Evolutionary conservation across 2,888 invertebrate species (phyloP), one percentile per base, ranked within the genome.

Genomic region (Lycophotia porphyrea): DNA sequence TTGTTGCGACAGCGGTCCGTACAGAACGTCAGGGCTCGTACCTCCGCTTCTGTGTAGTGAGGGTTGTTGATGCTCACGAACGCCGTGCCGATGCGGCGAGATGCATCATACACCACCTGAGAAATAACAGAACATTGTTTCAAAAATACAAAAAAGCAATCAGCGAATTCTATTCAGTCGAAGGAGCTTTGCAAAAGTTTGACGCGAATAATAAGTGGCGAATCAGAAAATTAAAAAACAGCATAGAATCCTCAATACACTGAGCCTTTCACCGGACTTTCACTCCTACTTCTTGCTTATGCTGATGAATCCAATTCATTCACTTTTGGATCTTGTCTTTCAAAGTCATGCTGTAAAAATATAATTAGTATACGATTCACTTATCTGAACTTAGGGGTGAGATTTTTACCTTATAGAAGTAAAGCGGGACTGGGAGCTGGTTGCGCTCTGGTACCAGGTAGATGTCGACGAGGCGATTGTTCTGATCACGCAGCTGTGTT

Each of bases 31-130:
- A 95, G 89, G 3, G 90, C 90, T 8, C 92, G 93, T 0, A 92
- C 95, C 72, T 96, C 96, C 0, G 89, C 92, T 39, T 90, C 82
- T 0, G 94, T 93, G 88, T 96, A 95, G 92, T 97, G 94, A 0
- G 97, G 97, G 88, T 98, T 97, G 93, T 98, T 98, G 75, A 97
- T 96, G 63, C 97, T 97, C 18, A 98, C 88, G 85, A 97, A 97
- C 2, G 97, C 97, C 0, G 97, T 95, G 1, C 97, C 97, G 5
- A 95, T 90, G 8, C 95, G 93, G 1, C 91, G 93, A 0, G 87
- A 87, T 1, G 96, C 93, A 75, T 97, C 97, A 85, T 97, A 97
- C 0, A 97, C 95, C 5, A 97, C 97, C 96, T 97, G 68, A n/a
- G 13, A 67, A 36, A n/a, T 7, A 21, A 64, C 65, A 65, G 52